These are phyloP conservation scores for Phenganax subtilis DNA, from an alignment of 92 coral and sea anemone species.

Conservation along the genomic window DNA sequence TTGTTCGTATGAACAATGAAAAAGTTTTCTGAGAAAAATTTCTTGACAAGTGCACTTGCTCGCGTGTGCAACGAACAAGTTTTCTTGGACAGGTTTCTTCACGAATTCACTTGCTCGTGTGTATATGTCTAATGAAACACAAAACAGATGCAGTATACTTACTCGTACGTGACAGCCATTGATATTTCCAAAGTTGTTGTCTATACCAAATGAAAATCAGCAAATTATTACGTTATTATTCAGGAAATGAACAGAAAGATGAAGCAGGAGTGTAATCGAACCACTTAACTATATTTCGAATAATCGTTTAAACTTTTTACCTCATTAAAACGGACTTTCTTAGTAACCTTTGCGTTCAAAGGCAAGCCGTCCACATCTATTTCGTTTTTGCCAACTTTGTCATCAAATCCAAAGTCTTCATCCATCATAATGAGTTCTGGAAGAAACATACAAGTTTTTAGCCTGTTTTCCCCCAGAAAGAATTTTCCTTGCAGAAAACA, in stretches of 20 bases:
- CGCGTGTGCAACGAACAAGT: too few species aligned
- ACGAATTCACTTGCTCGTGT: too few species aligned
- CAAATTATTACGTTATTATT: background rate
- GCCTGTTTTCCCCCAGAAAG: too few species aligned
- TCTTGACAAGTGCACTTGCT: too few species aligned
- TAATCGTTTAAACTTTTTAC: background rate
- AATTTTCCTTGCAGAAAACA: too few species aligned
- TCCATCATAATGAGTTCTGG: constrained; percentile 31
- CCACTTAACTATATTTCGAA: background rate
- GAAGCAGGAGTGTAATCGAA: background rate
- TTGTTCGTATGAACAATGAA: too few species aligned
- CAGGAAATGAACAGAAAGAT: background rate
- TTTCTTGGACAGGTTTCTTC: too few species aligned
- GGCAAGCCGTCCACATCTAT: constrained; percentile 8
- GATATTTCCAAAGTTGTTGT: background rate
- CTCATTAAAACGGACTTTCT: constrained; percentile 8
- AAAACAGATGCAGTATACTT: background rate
- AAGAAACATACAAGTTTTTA: background rate
- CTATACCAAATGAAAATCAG: background rate
- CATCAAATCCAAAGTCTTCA: constrained; percentile 40
- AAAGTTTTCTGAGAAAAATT: too few species aligned
- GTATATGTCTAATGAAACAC: too few species aligned
- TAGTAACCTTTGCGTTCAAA: background rate
- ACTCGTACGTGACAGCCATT: background rate
- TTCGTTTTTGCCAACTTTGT: constrained; percentile 8